Evolutionary conservation across 2,113 vertebrate genomes (phyloP), one percentile per base, ranked within the genome.

Genomic region (Cheilinus undulatus): DNA sequence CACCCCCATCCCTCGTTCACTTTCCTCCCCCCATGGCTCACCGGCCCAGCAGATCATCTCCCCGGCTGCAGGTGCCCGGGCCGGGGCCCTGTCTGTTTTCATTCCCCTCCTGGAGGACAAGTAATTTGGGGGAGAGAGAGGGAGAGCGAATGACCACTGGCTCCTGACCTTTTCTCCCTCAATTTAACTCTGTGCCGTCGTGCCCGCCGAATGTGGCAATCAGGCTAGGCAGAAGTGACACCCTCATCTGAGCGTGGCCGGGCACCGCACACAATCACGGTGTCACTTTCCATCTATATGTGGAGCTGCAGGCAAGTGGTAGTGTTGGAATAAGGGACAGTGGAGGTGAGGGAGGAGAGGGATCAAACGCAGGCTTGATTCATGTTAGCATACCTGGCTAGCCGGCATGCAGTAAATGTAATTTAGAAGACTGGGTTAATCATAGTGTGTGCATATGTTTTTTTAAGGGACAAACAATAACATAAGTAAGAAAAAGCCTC

Each of bases 121-220:
- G 94, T 69, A 76, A 90, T 91, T 89, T 91, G 86, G 89, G 86
- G 73, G 82, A 65, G 73, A 85, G 92, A 91, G 92, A 88, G 91
- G 84, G 91, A 89, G 78, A 86, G 87, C 91, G 89, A 91, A 93
- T 92, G 92, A 91, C 94, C 92, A 93, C 80, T 90, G 84, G 89
- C 93, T 89, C 32, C 92, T 92, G 93, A 96, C 93, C 95, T 95
- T 95, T 95, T 94, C 96, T 95, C 86, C 94, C 94, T 90, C 95
- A 76, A 93, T 96, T 95, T 94, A 90, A 78, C 82, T 94, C 80
- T 89, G 69, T 78, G 58, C 66, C 86, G 65, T 82, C 19, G 79
- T 46, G 15, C 73, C 80, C 83, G 75, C 76, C 67, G 83, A 93
- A 92, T 93, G 64, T 92, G 89, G 92, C 94, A 93, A 88, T 95